These are phyloP conservation scores for Rhagologus leucostigma DNA, from an alignment of 2,113 vertebrate genomes.

Conservation along the genomic window DNA sequence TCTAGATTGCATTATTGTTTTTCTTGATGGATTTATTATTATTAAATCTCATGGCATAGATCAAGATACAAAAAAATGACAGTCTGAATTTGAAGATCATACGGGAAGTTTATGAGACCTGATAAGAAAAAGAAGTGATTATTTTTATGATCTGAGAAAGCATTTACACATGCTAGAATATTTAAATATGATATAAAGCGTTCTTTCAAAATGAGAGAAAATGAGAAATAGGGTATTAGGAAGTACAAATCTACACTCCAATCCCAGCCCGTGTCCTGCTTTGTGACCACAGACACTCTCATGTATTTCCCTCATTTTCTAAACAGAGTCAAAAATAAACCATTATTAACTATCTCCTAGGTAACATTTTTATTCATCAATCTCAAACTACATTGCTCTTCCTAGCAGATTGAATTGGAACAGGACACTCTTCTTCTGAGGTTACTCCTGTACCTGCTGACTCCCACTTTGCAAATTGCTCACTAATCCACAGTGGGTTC, in stretches of 20 bases:
- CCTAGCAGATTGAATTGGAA: background rate
- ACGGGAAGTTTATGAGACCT: background rate
- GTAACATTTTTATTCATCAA: background rate
- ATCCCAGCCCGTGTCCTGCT: background rate
- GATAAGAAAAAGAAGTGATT: background rate
- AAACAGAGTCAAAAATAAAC: background rate
- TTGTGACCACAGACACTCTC: background rate
- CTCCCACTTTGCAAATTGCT: background rate
- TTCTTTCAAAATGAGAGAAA: background rate
- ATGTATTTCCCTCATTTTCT: background rate
- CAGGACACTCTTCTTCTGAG: background rate
- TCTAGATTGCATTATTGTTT: background rate
- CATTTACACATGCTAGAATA: background rate
- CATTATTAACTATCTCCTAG: background rate
- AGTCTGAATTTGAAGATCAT: background rate
- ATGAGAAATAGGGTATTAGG: background rate
- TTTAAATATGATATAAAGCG: background rate
- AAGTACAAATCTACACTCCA: background rate
- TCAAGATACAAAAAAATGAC: background rate
- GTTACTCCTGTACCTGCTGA: background rate
- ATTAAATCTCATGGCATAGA: background rate
- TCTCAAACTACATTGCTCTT: background rate
- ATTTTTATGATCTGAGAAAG: background rate
- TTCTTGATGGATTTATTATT: background rate
- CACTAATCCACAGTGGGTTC: background rate